Conservation (phyloP, 1,140 invertebrate species). For the Chironomus striatipennis region DNA sequence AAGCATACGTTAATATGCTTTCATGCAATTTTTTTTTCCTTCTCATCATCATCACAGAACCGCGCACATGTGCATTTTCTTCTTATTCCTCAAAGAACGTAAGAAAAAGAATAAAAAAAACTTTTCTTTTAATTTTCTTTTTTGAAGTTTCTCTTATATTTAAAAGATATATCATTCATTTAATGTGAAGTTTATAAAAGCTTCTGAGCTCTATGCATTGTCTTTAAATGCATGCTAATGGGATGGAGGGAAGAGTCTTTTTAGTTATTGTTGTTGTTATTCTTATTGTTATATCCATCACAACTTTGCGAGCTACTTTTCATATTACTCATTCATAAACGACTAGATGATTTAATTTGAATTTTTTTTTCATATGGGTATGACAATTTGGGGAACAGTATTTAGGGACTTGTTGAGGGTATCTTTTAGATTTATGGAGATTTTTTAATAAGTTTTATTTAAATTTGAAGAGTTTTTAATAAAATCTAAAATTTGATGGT, state of each 20-base stretch:
- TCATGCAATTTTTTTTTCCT: neutral
- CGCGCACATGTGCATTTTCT: neutral
- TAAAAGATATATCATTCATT: slow-evolving; percentile 3
- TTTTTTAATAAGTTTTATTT: too few species aligned
- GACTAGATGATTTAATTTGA: neutral
- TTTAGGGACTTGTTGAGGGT: too few species aligned
- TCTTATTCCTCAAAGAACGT: neutral
- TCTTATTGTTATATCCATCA: neutral
- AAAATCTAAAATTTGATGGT: too few species aligned
- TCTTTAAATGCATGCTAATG: neutral
- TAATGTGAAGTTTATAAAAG: neutral
- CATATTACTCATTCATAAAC: neutral
- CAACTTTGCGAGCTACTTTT: neutral
- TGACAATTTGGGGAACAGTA: too few species aligned
- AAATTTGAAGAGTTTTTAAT: too few species aligned
- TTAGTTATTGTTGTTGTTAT: neutral
- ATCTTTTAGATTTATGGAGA: too few species aligned
- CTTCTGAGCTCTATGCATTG: neutral
- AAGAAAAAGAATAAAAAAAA: too few species aligned
- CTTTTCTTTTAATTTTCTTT: neutral
- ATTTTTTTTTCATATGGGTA: too few species aligned
- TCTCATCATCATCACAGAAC: neutral
- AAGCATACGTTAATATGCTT: neutral
- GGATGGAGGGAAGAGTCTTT: neutral
- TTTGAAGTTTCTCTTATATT: too few species aligned